Evolutionary conservation across 2,888 invertebrate genomes (phyloP), one percentile per base, ranked within the genome.

Genomic region (Pachycephus smyrnensis): DNA sequence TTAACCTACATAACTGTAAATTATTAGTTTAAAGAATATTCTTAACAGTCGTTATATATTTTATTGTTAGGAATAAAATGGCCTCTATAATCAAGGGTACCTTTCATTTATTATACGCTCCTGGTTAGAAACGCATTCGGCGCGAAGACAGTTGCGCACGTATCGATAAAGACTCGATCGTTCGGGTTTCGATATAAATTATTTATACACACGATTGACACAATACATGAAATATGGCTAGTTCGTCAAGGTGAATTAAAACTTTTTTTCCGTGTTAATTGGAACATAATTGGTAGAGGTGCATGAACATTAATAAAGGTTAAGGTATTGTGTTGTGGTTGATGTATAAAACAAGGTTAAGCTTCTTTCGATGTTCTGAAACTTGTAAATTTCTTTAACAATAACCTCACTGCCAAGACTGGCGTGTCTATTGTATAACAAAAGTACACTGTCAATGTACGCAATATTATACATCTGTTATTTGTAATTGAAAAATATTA

Each of bases 231-330:
- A 94, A 93, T 92, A 94, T 94, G 94, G 94, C 94, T 93, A 94
- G 94, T 92, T 93, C 94, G 90, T 94, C 94, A 91, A 94, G 94
- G 94, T 94, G 92, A 93, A 92, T 92, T 92, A 78, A 76, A 77
- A 77, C 73, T 75, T 73, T 75, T 74, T 55, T 79, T 79, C 73
- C 37, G 9, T 71, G 31, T 32, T 71, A 71, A 71, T 32, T 33
- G 71, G 71, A 12, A 31, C 32, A 32, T 23, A 68, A 75, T 69
- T 35, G 31, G 68, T 69, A n/a, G 30, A 37, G 30, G 68, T 35
- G 23, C 55, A 40, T 75, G 30, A 30, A 37, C 40, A 35, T 23
- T 30, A 74, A 31, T 37, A 11, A 74, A 37, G 9, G 30, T 40
- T 40, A 15, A 23, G 33, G 23, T 55, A 55, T 55, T 55, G 23